Evolutionary conservation across 23 tunicate species (phyloP), one percentile per base, ranked within the genome.

Genomic region (Styela clava): DNA sequence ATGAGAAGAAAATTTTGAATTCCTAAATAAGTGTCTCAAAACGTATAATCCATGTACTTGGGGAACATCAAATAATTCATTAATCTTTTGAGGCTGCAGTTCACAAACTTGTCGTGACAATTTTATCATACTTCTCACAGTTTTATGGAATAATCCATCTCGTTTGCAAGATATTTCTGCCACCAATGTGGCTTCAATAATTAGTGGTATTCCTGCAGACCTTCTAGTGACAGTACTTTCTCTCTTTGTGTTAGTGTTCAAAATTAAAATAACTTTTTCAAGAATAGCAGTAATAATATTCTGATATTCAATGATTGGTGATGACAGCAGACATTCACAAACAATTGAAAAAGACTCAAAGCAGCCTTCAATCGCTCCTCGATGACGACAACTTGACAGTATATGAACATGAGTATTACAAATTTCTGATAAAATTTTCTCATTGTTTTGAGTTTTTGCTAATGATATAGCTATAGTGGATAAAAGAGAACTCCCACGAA

Each of bases 311-410:
- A 37, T 0, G 61, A 2, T 16, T 34, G 31, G 63, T 20, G 81
- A 86, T 9, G 29, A 22, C 65, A 62, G 74, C 69, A 92, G 35
- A 68, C 30, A 5, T 16, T 35, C 35, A 30, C 84, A 76, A 21
- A 32, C 24, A 21, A 33, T 26, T 9, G 70, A 28, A 65, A 92
- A 74, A 1, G 91, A 79, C 25, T 73, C 77, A 31, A 62, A 84
- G 35, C 89, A 83, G 22, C 91, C 80, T 77, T 92, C 97, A 28
- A 92, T 74, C 12, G 92, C 91, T 16, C 97, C 97, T 34, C 88
- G 69, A 67, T 92, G 97, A 2, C 97, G 81, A 64, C 97, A 92
- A 33, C 69, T 62, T 3, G 86, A 62, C 44, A 92, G 35, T 27
- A 87, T 68, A 0, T 52, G 35, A 1, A 78, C 72, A 63, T 83